Conservation (phyloP, 2,888 invertebrate species). For the Chesias legatella region DNA sequence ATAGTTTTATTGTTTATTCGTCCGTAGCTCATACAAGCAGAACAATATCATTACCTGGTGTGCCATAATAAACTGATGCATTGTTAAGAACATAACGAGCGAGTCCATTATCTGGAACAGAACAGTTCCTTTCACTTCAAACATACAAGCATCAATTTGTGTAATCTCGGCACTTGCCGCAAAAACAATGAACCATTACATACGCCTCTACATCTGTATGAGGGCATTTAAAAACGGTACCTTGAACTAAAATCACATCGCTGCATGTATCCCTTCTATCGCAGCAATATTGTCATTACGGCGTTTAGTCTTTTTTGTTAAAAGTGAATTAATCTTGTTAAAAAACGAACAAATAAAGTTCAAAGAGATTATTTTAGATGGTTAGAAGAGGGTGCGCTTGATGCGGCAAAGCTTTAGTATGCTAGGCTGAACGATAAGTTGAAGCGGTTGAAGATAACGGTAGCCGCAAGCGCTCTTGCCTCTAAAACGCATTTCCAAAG, state of each 20-base stretch:
- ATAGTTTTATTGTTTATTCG: too few species aligned
- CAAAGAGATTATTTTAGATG: too few species aligned
- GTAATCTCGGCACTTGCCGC: slow-evolving; percentile 62
- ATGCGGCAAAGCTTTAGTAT: slow-evolving; percentile 29
- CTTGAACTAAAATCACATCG: slow-evolving; percentile 4
- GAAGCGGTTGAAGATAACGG: slow-evolving; percentile 48
- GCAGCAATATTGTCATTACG: background rate
- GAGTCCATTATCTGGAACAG: slow-evolving; percentile 50
- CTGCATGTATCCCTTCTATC: background rate
- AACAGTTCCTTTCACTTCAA: slow-evolving; percentile 65
- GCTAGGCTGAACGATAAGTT: slow-evolving; percentile 33
- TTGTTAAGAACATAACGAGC: slow-evolving; percentile 54
- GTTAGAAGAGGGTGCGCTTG: slow-evolving; percentile 26
- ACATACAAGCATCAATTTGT: slow-evolving; percentile 59
- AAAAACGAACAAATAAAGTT: background rate
- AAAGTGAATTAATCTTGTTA: background rate
- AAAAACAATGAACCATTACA: slow-evolving; percentile 68
- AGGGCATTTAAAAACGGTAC: slow-evolving; percentile 16
- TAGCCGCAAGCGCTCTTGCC: slow-evolving; percentile 49
- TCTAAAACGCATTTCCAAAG: slow-evolving; percentile 52
- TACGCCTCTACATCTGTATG: slow-evolving; percentile 34
- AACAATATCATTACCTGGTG: slow-evolving; percentile 12
- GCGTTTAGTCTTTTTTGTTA: background rate
- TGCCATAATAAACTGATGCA: slow-evolving; percentile 36
- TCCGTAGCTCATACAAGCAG: background rate